Conservation (phyloP, 2,797 vertebrate species). For the Tokudaia muenninki region DNA sequence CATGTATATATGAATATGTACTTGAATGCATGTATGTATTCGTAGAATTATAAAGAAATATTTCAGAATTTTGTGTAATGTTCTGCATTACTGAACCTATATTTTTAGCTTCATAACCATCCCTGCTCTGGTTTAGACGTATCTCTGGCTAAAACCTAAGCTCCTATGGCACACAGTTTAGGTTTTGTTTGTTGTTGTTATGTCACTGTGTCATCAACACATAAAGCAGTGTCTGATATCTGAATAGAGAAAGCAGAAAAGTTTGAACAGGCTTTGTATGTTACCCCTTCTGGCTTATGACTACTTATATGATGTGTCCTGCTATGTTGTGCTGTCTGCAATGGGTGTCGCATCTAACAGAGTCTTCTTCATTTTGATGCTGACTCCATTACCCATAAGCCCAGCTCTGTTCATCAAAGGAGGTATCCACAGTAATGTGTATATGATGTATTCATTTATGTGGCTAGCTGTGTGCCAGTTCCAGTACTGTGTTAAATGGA, state of each 20-base stretch:
- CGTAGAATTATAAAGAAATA: neutral
- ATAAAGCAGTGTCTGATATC: neutral
- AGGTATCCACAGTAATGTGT: neutral
- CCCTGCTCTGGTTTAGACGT: neutral
- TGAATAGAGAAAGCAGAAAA: neutral
- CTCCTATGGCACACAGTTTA: neutral
- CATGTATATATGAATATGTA: neutral
- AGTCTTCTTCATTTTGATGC: neutral
- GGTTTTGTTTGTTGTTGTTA: neutral
- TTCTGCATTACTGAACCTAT: neutral
- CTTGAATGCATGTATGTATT: neutral
- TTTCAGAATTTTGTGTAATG: neutral
- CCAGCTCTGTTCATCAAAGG: neutral
- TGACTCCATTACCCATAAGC: neutral
- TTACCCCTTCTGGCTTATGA: neutral
- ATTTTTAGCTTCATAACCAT: neutral
- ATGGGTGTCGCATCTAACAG: neutral
- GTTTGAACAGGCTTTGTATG: neutral
- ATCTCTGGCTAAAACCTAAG: neutral
- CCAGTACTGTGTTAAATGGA: neutral
- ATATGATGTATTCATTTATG: neutral
- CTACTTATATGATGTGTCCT: neutral
- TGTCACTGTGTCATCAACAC: neutral
- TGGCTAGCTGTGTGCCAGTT: neutral
- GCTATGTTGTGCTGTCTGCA: neutral